Evolutionary conservation across 2,797 vertebrate species (phyloP).

Genomic region (Periophthalmus magnuspinnatus): DNA sequence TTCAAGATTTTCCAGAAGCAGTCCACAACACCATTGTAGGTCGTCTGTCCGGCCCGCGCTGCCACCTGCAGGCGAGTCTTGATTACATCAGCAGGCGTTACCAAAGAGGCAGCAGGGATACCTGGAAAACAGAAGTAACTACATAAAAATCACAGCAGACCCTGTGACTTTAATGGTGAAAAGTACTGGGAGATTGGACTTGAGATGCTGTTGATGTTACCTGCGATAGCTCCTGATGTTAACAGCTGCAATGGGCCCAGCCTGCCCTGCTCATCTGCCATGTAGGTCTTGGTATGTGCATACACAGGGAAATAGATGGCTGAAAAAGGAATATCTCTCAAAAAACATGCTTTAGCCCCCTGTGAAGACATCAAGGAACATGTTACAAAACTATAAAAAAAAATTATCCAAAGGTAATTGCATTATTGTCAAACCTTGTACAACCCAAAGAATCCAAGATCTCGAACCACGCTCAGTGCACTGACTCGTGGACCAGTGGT

Average conservation of each 20-base stretch:
- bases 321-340: slow-evolving; percentile 99
- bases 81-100: slow-evolving; percentile 98
- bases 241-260: slow-evolving; percentile 92
- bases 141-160: neutral
- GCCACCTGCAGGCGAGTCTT: slow-evolving; percentile 98
- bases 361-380: slow-evolving; percentile 53
- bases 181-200: neutral
- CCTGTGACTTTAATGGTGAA: neutral
- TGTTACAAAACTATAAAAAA: slow-evolving; percentile 1
- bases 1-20: slow-evolving; percentile 92
- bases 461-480: slow-evolving; percentile 89
- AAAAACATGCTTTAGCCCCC: slow-evolving; percentile 99
- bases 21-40: slow-evolving; percentile 90
- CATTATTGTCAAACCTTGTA: slow-evolving; percentile 85
- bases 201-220: slow-evolving; percentile 64
- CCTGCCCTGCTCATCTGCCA: slow-evolving; percentile 89
- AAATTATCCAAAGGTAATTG: neutral
- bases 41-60: slow-evolving; percentile 93
- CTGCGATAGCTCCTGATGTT: slow-evolving; percentile 93
- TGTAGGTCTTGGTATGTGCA: slow-evolving; percentile 86
- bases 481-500: slow-evolving; percentile 95
- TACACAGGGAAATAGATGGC: slow-evolving; percentile 98
- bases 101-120: slow-evolving; percentile 94
- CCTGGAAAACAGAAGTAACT: slow-evolving; percentile 71
- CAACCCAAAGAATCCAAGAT: slow-evolving; percentile 94